Evolutionary conservation across 1,140 invertebrate species (phyloP), one percentile per base, ranked within the genome.

Genomic region (Brachionus asplanchnoidis): DNA sequence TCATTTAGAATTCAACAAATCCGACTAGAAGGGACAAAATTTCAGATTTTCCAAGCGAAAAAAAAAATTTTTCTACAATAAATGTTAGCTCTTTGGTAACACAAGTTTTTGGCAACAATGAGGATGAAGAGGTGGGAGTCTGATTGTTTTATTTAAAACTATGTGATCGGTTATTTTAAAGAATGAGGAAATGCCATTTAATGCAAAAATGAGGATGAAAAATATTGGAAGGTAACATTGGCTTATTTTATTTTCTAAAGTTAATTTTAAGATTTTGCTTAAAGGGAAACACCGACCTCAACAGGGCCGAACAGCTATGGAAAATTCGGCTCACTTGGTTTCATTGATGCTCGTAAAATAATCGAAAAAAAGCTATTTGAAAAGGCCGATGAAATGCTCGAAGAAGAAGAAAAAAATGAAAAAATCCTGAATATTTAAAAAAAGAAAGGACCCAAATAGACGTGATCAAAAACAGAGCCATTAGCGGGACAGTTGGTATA

Each of bases 271-370:
- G 5, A 11, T 23, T 28, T 36, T 68, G 1, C 36, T 26, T 28
- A 28, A 68, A 73, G 68, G 7, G 23, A 77, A 28, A 77, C 73
- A 26, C 42, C 73, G 42, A 77, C 73, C 9, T 77, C 73, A 12
- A 77, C 73, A 26, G 73, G 73, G 28, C 73, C 73, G 0, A 77
- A 77, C n/a, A 77, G 73, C 12, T 77, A 77, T 50, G 73, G 73
- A 77, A 77, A 77, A 77, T 26, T 14, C 20, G 73, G 73, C 1
- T 11, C 6, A 3, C 42, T 50, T 14, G 73, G 73, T 50, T 77
- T 77, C 32, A 44, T 77, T 50, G 73, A 77, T 77, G 26, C 40
- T 12, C 42, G 73, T 14, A 77, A 50, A 50, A 28, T 77, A 17
- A 46, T 77, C 26, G 73, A 77, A 50, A 77, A 77, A 77, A 44